Conservation (phyloP, 2,797 vertebrate genomes). For the Argyrosomus regius region DNA sequence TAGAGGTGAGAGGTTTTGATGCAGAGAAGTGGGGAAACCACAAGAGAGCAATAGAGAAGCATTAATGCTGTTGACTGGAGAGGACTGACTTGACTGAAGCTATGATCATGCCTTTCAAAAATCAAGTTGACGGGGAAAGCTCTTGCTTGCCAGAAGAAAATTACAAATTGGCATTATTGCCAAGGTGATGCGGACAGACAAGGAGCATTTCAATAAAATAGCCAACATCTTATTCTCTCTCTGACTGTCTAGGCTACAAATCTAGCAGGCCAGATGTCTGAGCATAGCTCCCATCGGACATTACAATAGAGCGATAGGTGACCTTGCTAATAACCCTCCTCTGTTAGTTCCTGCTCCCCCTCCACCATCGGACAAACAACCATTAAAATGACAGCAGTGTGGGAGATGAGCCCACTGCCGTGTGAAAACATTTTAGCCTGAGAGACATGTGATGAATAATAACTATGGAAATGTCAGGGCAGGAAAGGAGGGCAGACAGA, state of each 20-base stretch:
- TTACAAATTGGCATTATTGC: constrained; percentile 29
- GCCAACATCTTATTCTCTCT: constrained; percentile 9
- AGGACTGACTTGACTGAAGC: constrained; percentile 5
- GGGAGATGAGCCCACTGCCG: constrained; percentile 58
- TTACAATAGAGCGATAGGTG: constrained; percentile 36
- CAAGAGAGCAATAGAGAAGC: constrained; percentile 61
- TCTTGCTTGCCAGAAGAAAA: constrained; percentile 42
- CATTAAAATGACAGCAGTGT: constrained; percentile 63
- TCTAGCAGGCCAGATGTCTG: constrained; percentile 14
- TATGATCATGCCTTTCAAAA: constrained; percentile 24
- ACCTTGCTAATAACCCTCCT: constrained; percentile 66
- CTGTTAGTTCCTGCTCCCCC: constrained; percentile 34
- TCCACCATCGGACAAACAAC: constrained; percentile 50
- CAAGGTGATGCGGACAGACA: constrained; percentile 50
- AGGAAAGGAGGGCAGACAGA: constrained; percentile 26
- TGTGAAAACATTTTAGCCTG: constrained; percentile 55
- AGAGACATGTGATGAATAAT: constrained; percentile 62
- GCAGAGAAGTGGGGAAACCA: constrained; percentile 37
- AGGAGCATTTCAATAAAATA: neutral
- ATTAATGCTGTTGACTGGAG: constrained; percentile 3
- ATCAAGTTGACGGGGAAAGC: constrained; percentile 29
- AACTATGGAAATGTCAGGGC: constrained; percentile 42
- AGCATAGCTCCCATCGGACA: constrained; percentile 25
- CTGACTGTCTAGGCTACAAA: constrained; percentile 26
- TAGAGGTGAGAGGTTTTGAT: neutral